Base-by-base conservation (phyloP, 2,888 invertebrate genomes). In the Euzophera pinguis region DNA sequence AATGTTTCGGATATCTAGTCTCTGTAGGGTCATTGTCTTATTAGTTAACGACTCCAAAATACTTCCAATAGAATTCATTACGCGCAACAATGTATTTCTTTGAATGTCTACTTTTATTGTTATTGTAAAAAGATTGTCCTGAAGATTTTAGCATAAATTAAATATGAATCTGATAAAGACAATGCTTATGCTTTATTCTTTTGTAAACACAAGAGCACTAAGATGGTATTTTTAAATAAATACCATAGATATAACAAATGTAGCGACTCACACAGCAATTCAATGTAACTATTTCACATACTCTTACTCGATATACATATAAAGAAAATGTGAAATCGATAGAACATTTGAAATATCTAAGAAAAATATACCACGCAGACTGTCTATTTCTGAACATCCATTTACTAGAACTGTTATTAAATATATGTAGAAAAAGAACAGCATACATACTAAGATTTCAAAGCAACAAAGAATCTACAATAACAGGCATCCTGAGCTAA, bases 391-490 rank as follows among this genome's bases (percentile, higher is more conserved):
- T 22, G 3, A 22, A 3, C 2, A 22, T 22, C 2, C 2, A 22
- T 22, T 22, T 22, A 2, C 22, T 22, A 22, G 5, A 22, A 22
- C 22, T 22, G 5, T 5, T 22, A 22, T 22, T 3, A 17, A 69
- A n/a, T n/a, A n/a, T n/a, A n/a, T n/a, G n/a, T n/a, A n/a, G n/a
- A 62, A 62, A 60, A 59, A 54, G 80, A 83, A 78, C 72, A 81
- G 81, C 75, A 73, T 71, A 76, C 73, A 84, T 82, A 86, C 81
- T 71, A 73, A 22, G 22, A 22, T 80, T 84, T 86, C 84, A 87
- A 75, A 78, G 79, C 80, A 80, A 89, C 86, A 86, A 87, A 83
- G 86, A 84, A 74, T 73, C 73, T 69, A 79, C 80, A 74, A 75
- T 82, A 43, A 73, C 75, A 58, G 71, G 68, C 71, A 68, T 63